A percentile compares a stretch with the other conserved stretches of the same genome.
phyloP scores from a whole-genome alignment of 2,113 vertebrate species.

The Phylloscopus whistleri region DNA sequence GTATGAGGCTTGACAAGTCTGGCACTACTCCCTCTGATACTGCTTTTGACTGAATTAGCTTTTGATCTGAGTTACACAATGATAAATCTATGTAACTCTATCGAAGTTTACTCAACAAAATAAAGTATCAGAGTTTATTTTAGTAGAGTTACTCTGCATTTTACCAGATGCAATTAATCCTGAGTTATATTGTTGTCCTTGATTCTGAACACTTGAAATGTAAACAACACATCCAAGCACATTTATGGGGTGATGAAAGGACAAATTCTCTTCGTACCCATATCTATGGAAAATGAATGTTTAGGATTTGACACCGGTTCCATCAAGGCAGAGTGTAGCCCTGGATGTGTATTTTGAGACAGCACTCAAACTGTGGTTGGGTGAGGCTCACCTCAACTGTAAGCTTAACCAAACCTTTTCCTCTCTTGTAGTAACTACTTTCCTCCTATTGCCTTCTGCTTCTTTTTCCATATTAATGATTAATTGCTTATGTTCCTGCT shows the following conservation, averaged over 20 bases:
- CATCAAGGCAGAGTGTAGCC: not conserved
- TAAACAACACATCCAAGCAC: not conserved
- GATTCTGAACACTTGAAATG: not conserved
- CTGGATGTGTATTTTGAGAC: not conserved
- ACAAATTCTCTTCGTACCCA: not conserved
- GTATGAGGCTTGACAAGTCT: not conserved
- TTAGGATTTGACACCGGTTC: not conserved
- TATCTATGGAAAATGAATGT: not conserved
- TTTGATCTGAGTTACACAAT: not conserved
- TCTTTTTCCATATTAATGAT: constrained; percentile 39
- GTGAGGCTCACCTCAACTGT: not conserved
- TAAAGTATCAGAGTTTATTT: not conserved
- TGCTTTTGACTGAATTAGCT: not conserved
- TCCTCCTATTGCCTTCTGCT: not conserved
- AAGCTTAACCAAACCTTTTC: not conserved
- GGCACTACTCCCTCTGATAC: not conserved
- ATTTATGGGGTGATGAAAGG: not conserved
- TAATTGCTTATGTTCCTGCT: constrained; percentile 15
- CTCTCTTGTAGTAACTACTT: not conserved
- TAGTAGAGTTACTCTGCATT: not conserved
- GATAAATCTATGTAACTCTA: not conserved
- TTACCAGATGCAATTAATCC: not conserved
- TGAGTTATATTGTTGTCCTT: not conserved
- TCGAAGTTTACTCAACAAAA: not conserved
- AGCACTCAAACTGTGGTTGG: not conserved